Percentiles rank a stretch among this genome's conserved stretches.
These are phyloP conservation scores for Emydoidea blandingii DNA, from an alignment of 2,797 vertebrate species.

Conservation along the genomic window DNA sequence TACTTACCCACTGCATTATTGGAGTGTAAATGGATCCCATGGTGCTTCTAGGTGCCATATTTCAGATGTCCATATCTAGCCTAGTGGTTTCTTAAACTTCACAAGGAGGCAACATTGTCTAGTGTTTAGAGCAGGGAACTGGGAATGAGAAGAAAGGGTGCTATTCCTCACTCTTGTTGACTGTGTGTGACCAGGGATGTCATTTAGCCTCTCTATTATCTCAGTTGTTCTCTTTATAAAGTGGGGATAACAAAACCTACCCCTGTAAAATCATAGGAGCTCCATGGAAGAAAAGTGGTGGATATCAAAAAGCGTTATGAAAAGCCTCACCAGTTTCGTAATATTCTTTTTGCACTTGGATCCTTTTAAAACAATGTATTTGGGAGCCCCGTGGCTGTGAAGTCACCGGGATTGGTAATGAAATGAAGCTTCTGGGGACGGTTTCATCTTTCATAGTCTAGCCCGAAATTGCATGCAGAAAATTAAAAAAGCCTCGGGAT, in stretches of 20 bases:
- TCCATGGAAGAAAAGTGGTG: background rate
- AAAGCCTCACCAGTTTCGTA: background rate
- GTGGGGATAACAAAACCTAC: background rate
- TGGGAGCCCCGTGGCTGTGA: background rate
- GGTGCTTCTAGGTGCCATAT: background rate
- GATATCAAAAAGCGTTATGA: background rate
- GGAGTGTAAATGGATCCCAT: background rate
- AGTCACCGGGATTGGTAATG: background rate
- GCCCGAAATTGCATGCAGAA: background rate
- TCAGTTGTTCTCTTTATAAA: background rate
- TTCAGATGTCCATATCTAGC: background rate
- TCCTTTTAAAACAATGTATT: background rate
- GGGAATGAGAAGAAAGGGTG: background rate
- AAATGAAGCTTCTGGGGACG: background rate
- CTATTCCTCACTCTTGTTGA: accelerated
- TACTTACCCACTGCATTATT: background rate
- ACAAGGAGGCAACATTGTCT: background rate
- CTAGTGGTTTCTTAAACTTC: background rate
- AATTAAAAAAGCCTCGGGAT: constrained; percentile 3
- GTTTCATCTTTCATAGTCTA: background rate
- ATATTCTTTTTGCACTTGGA: background rate
- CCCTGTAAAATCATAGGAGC: too few species aligned
- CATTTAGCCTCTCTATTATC: background rate
- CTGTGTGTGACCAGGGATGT: background rate
- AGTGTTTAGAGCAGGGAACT: background rate